A percentile compares a stretch with the other conserved stretches of the same genome.
phyloP scores from a whole-genome alignment of 2,888 invertebrate species.

The Pelosia muscerda region DNA sequence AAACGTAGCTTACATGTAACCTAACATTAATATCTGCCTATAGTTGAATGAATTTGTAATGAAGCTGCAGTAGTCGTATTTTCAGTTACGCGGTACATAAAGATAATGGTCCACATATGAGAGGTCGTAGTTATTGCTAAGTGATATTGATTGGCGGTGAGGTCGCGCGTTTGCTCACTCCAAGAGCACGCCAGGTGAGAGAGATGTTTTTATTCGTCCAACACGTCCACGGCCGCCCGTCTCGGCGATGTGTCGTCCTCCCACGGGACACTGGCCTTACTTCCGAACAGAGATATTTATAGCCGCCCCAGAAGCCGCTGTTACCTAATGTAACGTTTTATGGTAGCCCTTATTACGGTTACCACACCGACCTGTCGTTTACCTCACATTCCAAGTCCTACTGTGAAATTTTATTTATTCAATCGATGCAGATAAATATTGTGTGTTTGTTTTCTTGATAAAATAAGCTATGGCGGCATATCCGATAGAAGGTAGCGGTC shows the following conservation, averaged over 20 bases:
- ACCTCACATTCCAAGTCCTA: constrained; percentile 57
- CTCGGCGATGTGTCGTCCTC: constrained; percentile 79
- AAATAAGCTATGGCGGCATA: constrained; percentile 50
- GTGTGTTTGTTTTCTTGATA: constrained; percentile 47
- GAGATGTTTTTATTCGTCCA: constrained; percentile 83
- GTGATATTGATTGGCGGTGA: constrained; percentile 80
- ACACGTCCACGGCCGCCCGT: constrained; percentile 80
- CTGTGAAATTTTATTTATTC: constrained; percentile 73
- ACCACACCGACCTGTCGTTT: constrained; percentile 72
- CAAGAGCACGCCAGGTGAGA: constrained; percentile 69
- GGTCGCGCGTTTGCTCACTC: constrained; percentile 55
- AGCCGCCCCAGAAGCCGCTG: constrained; percentile 85
- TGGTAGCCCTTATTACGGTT: constrained; percentile 85
- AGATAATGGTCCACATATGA: constrained; percentile 71
- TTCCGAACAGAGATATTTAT: constrained; percentile 86
- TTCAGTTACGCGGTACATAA: constrained; percentile 62
- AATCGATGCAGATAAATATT: constrained; percentile 64
- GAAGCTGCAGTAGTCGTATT: constrained; percentile 59
- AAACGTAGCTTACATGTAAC: background rate
- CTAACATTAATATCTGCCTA: background rate
- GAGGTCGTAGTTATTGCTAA: constrained; percentile 75
- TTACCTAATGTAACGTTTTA: constrained; percentile 87
- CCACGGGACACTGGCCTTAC: constrained; percentile 85
- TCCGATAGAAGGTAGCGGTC: constrained; percentile 60
- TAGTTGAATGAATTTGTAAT: constrained; percentile 48